A percentile compares a stretch with the other conserved stretches of the same genome.
Conservation (phyloP, 2,797 vertebrate species). For the Coendou prehensilis region DNA sequence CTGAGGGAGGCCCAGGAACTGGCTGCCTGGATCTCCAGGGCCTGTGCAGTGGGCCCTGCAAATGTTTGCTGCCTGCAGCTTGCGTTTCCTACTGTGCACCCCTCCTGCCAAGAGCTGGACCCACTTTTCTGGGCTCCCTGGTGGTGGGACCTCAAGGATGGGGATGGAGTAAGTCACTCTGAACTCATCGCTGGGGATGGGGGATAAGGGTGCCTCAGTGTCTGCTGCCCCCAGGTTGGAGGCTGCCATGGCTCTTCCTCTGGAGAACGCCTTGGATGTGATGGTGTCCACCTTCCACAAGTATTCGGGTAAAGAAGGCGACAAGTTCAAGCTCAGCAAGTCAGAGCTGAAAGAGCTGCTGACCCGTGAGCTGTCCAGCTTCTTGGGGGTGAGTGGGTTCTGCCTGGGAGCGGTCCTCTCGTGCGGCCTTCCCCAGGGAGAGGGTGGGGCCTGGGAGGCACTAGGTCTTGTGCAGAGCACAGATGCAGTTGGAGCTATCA, state of each 20-base stretch:
- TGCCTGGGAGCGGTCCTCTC: too few species aligned
- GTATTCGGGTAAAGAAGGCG: constrained; percentile 89
- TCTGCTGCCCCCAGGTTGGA: constrained; percentile 52
- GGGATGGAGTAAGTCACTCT: not conserved
- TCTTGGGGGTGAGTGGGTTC: constrained; percentile 86
- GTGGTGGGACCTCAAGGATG: not conserved
- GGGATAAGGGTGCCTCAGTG: not conserved
- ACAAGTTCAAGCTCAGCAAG: constrained; percentile 90
- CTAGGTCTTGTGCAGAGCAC: too few species aligned
- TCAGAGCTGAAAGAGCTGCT: constrained; percentile 91
- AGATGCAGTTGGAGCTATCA: not conserved
- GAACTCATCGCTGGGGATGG: not conserved
- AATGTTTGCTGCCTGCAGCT: not conserved
- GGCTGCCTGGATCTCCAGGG: not conserved
- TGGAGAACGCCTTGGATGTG: constrained; percentile 86
- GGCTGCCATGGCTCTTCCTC: constrained; percentile 80
- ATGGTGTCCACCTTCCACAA: constrained; percentile 90
- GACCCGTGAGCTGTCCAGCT: constrained; percentile 88
- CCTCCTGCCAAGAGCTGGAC: accelerated
- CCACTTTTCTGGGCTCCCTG: not conserved
- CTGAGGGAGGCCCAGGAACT: not conserved
- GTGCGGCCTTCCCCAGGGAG: not conserved
- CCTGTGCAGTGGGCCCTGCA: not conserved
- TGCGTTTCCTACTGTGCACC: accelerated
- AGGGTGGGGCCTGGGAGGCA: not conserved